Conservation (phyloP, 2,888 invertebrate genomes). For the Dyspetes luteomarginatus region DNA sequence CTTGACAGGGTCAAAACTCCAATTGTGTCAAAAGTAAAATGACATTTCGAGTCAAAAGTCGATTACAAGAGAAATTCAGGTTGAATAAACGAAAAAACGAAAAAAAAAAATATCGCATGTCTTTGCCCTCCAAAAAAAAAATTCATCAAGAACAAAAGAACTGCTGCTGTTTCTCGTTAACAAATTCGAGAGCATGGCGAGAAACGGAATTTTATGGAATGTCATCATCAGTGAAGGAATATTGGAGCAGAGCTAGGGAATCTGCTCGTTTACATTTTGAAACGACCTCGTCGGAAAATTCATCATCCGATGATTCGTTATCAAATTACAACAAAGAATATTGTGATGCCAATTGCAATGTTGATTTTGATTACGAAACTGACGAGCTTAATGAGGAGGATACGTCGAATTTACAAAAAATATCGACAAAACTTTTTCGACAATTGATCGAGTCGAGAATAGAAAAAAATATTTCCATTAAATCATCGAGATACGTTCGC, state of each 20-base stretch:
- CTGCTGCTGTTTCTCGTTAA: conserved; percentile 30
- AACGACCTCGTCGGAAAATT: conserved; percentile 47
- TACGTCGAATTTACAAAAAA: background rate
- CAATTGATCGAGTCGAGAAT: background rate
- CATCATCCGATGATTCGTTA: conserved; percentile 46
- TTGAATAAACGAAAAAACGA: background rate
- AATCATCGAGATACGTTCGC: conserved; percentile 68
- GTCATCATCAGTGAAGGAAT: conserved; percentile 81
- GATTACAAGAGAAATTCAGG: conserved; percentile 36
- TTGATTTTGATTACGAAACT: conserved; percentile 50
- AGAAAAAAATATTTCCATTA: background rate
- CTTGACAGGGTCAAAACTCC: background rate
- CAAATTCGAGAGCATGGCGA: conserved; percentile 39
- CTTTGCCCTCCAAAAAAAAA: background rate
- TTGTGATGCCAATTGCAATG: conserved; percentile 56
- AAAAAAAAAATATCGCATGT: background rate
- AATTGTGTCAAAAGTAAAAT: conserved; percentile 24
- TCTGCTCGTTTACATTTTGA: conserved; percentile 75
- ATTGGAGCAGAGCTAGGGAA: conserved; percentile 83
- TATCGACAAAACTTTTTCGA: background rate
- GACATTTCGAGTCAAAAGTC: conserved; percentile 48
- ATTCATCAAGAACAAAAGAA: conserved; percentile 35
- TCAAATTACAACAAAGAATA: conserved; percentile 46
- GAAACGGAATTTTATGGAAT: conserved; percentile 53
- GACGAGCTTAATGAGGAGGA: conserved; percentile 7